A percentile compares a stretch with the other conserved stretches of the same genome.
phyloP scores from a whole-genome alignment of 2,888 invertebrate species.

The Mactromeris polynyma region DNA sequence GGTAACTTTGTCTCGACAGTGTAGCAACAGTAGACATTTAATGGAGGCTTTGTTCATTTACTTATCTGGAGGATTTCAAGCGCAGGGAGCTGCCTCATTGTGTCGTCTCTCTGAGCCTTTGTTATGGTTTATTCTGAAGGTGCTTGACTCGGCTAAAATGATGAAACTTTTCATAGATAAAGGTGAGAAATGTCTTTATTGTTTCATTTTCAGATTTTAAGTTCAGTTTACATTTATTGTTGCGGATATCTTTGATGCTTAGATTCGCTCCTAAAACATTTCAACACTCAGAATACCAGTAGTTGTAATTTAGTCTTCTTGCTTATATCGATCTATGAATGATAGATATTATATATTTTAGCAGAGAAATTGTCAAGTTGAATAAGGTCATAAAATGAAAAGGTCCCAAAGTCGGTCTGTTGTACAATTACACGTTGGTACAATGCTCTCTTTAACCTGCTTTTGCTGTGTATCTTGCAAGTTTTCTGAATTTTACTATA shows the following conservation, averaged over 20 bases:
- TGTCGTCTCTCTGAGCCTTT: slow-evolving; percentile 94
- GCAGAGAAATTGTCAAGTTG: no score
- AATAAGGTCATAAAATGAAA: no score
- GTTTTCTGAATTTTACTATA: no score
- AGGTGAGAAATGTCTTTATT: slow-evolving; percentile 85
- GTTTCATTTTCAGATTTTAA: neutral
- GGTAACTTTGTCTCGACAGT: slow-evolving; percentile 92
- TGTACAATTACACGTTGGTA: no score
- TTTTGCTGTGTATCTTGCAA: no score
- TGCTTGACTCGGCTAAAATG: slow-evolving; percentile 93
- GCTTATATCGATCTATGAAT: neutral
- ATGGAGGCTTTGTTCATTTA: slow-evolving; percentile 93
- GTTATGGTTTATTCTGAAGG: slow-evolving; percentile 93
- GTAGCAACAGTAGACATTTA: slow-evolving; percentile 92
- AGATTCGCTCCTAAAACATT: no score
- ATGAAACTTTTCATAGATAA: slow-evolving; percentile 92
- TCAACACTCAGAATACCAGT: no score
- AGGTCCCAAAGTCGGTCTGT: no score
- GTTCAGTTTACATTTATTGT: neutral
- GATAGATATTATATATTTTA: neutral
- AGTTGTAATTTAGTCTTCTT: no score
- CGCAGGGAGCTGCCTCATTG: slow-evolving; percentile 76
- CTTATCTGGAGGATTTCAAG: slow-evolving; percentile 87
- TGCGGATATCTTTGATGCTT: neutral
- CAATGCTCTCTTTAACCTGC: no score